Percentiles rank a stretch among this genome's conserved stretches.
Conservation (phyloP, 2,888 invertebrate genomes). For the Spilarctia lutea region DNA sequence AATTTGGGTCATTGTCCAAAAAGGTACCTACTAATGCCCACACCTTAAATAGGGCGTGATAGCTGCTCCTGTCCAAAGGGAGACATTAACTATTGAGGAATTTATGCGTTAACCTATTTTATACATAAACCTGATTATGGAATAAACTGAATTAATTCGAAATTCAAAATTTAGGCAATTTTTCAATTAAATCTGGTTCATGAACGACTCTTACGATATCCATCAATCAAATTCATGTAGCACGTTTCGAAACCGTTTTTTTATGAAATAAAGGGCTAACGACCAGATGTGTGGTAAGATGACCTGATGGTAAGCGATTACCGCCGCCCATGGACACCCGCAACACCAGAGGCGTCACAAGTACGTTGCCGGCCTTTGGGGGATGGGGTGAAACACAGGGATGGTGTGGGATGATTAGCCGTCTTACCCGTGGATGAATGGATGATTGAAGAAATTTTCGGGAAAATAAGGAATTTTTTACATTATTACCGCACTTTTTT, state of each 20-base stretch:
- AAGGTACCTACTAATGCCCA: neutral
- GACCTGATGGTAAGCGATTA: too few species aligned
- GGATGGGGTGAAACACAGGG: too few species aligned
- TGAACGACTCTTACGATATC: neutral
- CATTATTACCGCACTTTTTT: too few species aligned
- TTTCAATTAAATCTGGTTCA: neutral
- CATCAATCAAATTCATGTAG: slow-evolving; percentile 14
- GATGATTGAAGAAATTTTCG: neutral
- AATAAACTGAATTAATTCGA: neutral
- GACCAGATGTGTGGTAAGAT: too few species aligned
- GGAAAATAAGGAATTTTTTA: neutral
- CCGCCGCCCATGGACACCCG: too few species aligned
- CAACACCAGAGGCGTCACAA: too few species aligned
- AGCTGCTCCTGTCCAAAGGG: slow-evolving; percentile 11
- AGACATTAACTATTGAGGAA: slow-evolving; percentile 8
- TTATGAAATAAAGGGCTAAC: too few species aligned
- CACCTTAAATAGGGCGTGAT: slow-evolving; percentile 18
- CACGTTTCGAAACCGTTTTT: neutral
- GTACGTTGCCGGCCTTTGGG: too few species aligned
- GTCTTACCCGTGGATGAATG: neutral
- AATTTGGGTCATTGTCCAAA: slow-evolving; percentile 16
- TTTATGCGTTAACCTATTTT: slow-evolving; percentile 20
- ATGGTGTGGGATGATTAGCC: too few species aligned
- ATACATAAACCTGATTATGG: slow-evolving; percentile 30
- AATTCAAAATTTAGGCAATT: neutral